phyloP scores from a whole-genome alignment of 2,113 vertebrate species.

The Struthio camelus region DNA sequence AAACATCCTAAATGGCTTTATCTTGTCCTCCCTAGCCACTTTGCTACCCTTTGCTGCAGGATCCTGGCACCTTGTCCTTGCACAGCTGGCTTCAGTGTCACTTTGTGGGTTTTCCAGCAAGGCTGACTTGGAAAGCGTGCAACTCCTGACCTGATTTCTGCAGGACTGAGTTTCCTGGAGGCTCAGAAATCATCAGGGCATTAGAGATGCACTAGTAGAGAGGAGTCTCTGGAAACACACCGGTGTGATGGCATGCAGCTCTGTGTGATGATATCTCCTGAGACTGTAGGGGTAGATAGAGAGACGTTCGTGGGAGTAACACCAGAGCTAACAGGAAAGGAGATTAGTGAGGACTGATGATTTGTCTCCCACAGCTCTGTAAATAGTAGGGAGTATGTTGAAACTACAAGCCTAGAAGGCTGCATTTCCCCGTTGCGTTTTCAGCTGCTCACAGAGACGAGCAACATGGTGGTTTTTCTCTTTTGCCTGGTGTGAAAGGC shows the following conservation, averaged over 20 bases:
- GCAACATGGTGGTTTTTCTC: no score
- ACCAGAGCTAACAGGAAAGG: rapidly evolving
- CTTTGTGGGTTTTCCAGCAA: rapidly evolving
- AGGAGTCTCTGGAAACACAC: rapidly evolving
- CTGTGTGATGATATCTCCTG: neutral
- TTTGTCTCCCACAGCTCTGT: no score
- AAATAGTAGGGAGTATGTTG: no score
- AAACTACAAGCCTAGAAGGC: no score
- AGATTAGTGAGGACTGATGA: neutral
- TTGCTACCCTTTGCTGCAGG: neutral
- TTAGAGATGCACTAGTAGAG: rapidly evolving
- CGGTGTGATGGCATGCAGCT: rapidly evolving
- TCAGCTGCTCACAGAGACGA: no score
- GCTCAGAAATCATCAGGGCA: neutral
- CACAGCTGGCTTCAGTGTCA: rapidly evolving
- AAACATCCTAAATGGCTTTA: neutral
- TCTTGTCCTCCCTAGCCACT: neutral
- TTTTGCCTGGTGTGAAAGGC: no score
- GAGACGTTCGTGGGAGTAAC: rapidly evolving
- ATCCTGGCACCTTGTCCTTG: neutral
- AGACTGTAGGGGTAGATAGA: neutral
- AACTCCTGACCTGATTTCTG: neutral
- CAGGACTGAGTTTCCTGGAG: no score
- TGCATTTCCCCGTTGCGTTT: no score
- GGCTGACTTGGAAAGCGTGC: neutral